Evolutionary conservation across 2,888 invertebrate species (phyloP).

Genomic region (Patella ulyssiponensis): DNA sequence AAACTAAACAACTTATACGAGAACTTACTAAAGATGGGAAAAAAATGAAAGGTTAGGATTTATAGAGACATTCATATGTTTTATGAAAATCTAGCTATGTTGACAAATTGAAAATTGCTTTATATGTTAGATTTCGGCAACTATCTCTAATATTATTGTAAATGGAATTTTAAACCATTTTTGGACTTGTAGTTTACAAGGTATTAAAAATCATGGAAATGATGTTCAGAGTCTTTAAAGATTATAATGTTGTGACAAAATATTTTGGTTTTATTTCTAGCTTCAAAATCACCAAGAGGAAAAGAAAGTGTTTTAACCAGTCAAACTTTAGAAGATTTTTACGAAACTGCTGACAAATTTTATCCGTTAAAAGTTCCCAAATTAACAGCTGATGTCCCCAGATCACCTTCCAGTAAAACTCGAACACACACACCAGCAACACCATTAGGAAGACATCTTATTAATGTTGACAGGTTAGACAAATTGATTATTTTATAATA

Average conservation of each 20-base stretch:
- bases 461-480: slow-evolving; percentile 12
- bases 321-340: slow-evolving; percentile 62
- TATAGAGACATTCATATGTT: no score
- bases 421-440: slow-evolving; percentile 24
- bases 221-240: no score
- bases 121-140: no score
- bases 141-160: no score
- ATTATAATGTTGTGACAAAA: no score
- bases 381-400: slow-evolving; percentile 31
- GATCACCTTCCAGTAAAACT: slow-evolving; percentile 29
- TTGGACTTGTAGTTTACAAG: no score
- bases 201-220: no score
- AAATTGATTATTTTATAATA: no score
- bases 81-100: no score
- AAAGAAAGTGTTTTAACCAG: slow-evolving; percentile 40
- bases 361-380: slow-evolving; percentile 52
- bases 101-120: no score
- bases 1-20: slow-evolving; percentile 48
- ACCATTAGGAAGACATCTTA: slow-evolving; percentile 1
- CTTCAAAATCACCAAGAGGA: neutral
- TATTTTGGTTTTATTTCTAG: no score
- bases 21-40: slow-evolving; percentile 1
- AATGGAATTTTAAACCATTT: no score
- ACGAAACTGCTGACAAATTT: slow-evolving; percentile 55
- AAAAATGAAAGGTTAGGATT: neutral